Conservation (phyloP, 2,888 invertebrate genomes). For the Platypus cylindrus region DNA sequence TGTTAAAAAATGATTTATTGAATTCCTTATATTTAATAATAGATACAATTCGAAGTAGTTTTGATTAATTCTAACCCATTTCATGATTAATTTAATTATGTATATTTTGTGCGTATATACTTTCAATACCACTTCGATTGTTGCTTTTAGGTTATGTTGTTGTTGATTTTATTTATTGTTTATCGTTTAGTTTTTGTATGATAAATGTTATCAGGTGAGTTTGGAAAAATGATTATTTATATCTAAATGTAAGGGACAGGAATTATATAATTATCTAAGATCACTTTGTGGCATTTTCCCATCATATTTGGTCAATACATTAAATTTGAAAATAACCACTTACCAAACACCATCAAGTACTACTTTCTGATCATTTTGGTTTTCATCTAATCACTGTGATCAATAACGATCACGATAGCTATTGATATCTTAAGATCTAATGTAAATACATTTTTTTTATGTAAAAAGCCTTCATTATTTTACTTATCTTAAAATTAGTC, state of each 20-base stretch:
- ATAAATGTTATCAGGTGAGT: slow-evolving; percentile 4
- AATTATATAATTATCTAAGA: no score
- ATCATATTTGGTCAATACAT: slow-evolving; percentile 10
- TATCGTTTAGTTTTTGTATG: slow-evolving; percentile 8
- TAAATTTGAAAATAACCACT: no score
- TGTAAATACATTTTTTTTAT: slow-evolving; percentile 6
- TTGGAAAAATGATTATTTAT: slow-evolving; percentile 3
- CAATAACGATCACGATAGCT: slow-evolving; percentile 15
- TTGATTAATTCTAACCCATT: background rate
- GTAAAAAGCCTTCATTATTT: slow-evolving; percentile 10
- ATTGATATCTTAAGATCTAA: slow-evolving; percentile 7
- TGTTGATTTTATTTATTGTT: slow-evolving; percentile 2
- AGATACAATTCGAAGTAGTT: background rate
- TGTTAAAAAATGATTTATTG: background rate
- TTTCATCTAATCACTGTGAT: slow-evolving; percentile 15
- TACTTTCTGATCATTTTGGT: no score
- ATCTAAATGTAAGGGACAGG: no score
- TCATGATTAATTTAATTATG: background rate
- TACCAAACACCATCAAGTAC: no score
- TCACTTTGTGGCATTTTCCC: slow-evolving; percentile 1
- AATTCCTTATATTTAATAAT: background rate
- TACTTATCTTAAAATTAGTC: slow-evolving; percentile 1
- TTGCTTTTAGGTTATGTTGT: background rate
- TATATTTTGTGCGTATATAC: background rate
- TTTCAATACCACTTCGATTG: no score